Base-by-base conservation (phyloP, 2,888 invertebrate species). In the Eurois occulta region DNA sequence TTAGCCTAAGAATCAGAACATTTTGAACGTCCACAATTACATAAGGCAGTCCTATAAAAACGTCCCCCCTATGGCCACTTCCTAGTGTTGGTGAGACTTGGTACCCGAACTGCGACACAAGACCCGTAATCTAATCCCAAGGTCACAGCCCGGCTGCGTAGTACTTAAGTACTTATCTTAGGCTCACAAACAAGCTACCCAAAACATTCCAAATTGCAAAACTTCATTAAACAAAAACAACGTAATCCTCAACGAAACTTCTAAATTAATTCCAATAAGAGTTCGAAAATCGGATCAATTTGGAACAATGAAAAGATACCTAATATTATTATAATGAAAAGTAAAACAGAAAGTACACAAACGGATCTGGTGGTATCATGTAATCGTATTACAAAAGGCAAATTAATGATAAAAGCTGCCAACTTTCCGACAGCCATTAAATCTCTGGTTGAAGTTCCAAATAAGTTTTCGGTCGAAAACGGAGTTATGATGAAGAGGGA, bases 341-440 rank as follows among this genome's bases (percentile, higher is more conserved):
- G 86, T 90, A 89, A 89, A 90, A 90, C 88, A 86, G 82, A 88
- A 87, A 83, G 86, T 88, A 91, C 89, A 87, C 88, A 88, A 88
- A 86, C 87, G 81, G 85, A 91, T 86, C 81, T 81, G 87, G 88
- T 89, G 87, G 81, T 88, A 90, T 88, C 88, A 84, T 89, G 88
- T 91, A 92, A 91, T 91, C 91, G 90, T 87, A 89, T 91, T 92
- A 91, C 88, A 87, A 91, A 92, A 91, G 90, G 86, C 86, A 91
- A 92, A 92, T 92, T 92, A 90, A 91, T 90, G 90, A 90, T 91
- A 91, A 89, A 91, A 91, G 90, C 89, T 77, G 73, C 86, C 81
- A 91, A 90, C 87, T 91, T 90, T 76, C 66, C 86, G 84, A 88
- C 88, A 89, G 90, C 90, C 90, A 90, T 91, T 89, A 91, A 87